Evolutionary conservation across 2,113 vertebrate species (phyloP), one percentile per base, ranked within the genome.

Genomic region (Eulacestoma nigropectus): DNA sequence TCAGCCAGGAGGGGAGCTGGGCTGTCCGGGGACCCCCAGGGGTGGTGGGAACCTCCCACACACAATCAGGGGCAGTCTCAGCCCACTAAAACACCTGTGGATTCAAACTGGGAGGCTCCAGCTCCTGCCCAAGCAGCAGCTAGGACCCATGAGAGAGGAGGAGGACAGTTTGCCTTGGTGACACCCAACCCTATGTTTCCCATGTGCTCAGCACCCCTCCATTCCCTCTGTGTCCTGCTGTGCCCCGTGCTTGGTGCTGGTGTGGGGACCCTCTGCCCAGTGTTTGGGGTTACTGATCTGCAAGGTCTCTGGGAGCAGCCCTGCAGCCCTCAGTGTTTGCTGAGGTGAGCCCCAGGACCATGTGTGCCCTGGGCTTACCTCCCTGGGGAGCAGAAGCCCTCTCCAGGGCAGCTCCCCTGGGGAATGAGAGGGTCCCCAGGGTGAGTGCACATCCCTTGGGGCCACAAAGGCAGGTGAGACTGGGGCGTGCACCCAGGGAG

Each of bases 271-370:
- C 41, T 50, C 21, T 47, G 29, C 33, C 27, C 56, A n/a, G 26
- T 8, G 26, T 26, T 86, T n/a, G 62, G 49, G 33, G n/a, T 42
- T 17, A 21, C 49, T 50, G 9, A 25, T 12, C 11, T 17, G 37
- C 11, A 25, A 30, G 20, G 30, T 41, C 32, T 19, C 0, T 0
- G n/a, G 3, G 33, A 70, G 6, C 5, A 13, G 39, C 26, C n/a
- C 59, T 29, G 3, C 4, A 4, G 26, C 26, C 18, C 49, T 44
- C 6, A 3, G 37, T 37, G 39, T 90, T 79, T 73, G 37, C 81
- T n/a, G n/a, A 63, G 65, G 41, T 0, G 0, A 72, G n/a, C 13
- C 50, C 37, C 13, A 12, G 21, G 22, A 11, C 29, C 5, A 1
- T 35, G 26, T 47, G 30, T 63, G 33, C 10, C n/a, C 52, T 26